phyloP scores from a whole-genome alignment of 2,113 vertebrate species.

The Sander lucioperca region DNA sequence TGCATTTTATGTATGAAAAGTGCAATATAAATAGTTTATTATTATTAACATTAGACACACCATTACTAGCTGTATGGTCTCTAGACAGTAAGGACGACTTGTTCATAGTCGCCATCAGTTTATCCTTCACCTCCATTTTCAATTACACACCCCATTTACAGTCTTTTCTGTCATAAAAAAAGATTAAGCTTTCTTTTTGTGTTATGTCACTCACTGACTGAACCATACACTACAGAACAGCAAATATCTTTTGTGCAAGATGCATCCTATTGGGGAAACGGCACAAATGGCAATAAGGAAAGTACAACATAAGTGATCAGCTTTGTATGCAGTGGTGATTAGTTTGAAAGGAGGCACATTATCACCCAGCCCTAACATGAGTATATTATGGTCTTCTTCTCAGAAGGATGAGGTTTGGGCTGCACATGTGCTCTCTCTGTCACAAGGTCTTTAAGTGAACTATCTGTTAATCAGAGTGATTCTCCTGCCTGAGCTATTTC shows the following conservation, averaged over 20 bases:
- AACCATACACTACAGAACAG: not conserved
- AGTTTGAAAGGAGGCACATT: conserved; percentile 6
- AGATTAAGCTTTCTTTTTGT: not conserved
- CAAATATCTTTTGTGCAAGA: not conserved
- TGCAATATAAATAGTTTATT: not conserved
- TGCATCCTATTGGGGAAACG: not conserved
- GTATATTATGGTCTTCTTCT: conserved; percentile 23
- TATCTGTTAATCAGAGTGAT: conserved; percentile 65
- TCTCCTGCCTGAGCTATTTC: conserved; percentile 55
- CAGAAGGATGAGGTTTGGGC: conserved; percentile 29
- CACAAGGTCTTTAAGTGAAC: conserved; percentile 55
- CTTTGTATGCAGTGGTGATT: not conserved
- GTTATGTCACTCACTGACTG: not conserved
- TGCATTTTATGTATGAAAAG: not conserved
- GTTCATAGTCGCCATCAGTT: not conserved
- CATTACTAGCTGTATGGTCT: not conserved
- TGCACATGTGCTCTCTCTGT: conserved; percentile 36
- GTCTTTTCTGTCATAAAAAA: not conserved
- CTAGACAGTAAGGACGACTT: not conserved
- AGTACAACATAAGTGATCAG: not conserved
- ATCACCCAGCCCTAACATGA: conserved; percentile 20
- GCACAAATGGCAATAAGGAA: not conserved
- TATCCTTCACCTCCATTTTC: not conserved
- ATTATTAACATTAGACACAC: not conserved
- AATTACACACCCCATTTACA: not conserved